A percentile compares a stretch with the other conserved stretches of the same genome.
Evolutionary conservation across 1,140 invertebrate species (phyloP).

Genomic region (Cyrtorhinus lividipennis): DNA sequence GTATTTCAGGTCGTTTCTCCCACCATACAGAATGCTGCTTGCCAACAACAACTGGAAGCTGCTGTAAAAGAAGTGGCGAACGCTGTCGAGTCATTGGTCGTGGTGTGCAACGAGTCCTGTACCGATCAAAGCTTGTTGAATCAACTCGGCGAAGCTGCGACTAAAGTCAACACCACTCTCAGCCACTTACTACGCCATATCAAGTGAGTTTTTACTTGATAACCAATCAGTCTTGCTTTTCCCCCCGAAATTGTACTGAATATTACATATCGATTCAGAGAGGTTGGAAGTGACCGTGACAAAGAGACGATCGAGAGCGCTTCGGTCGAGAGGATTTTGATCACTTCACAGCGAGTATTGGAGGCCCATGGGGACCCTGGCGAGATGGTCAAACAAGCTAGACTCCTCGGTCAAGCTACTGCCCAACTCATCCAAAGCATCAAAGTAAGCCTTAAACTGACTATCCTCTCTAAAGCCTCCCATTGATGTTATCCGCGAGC

Average conservation of each 20-base stretch:
- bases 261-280: conserved; percentile 22
- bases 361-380: conserved; percentile 66
- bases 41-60: conserved; percentile 83
- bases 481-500: no score
- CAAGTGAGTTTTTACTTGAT: conserved; percentile 37
- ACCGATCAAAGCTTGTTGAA: conserved; percentile 50
- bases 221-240: neutral
- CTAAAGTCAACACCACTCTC: conserved; percentile 75
- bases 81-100: conserved; percentile 80
- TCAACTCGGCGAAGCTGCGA: conserved; percentile 70
- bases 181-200: conserved; percentile 86
- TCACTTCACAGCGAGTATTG: conserved; percentile 78
- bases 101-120: conserved; percentile 61
- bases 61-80: conserved; percentile 85
- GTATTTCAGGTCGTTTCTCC: conserved; percentile 60
- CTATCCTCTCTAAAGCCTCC: no score
- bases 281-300: conserved; percentile 33
- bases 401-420: conserved; percentile 82
- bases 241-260: neutral
- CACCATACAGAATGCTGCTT: conserved; percentile 74
- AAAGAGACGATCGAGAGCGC: conserved; percentile 50
- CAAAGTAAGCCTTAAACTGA: conserved; percentile 39
- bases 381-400: conserved; percentile 90
- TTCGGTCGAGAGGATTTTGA: conserved; percentile 77
- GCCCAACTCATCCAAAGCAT: conserved; percentile 85